phyloP scores from a whole-genome alignment of 1,140 invertebrate genomes.

The Zaprionus ghesquierei region DNA sequence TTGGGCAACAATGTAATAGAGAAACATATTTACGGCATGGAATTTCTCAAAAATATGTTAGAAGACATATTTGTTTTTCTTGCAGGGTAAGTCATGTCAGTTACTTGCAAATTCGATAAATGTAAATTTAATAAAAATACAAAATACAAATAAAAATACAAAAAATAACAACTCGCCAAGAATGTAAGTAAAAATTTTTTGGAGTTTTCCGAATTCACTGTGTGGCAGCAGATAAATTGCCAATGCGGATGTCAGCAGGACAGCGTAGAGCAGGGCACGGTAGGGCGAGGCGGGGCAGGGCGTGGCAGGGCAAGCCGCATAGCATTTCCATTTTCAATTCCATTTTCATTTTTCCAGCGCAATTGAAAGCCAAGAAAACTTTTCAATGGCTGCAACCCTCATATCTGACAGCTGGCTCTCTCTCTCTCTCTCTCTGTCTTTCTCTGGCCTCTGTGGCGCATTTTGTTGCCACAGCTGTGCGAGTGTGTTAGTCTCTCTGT shows the following conservation, averaged over 20 bases:
- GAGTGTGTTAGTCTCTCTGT: slow-evolving; percentile 51
- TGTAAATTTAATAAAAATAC: slow-evolving; percentile 1
- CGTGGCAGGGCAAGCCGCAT: not conserved
- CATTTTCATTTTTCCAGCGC: slow-evolving; percentile 4
- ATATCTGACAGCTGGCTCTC: slow-evolving; percentile 38
- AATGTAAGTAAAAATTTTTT: slow-evolving; percentile 15
- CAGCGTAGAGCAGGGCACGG: not conserved
- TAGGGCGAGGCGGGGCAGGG: not conserved
- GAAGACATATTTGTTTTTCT: not conserved
- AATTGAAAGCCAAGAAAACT: slow-evolving; percentile 60
- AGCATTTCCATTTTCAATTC: not conserved
- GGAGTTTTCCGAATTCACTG: slow-evolving; percentile 6
- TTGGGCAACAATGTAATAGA: not conserved
- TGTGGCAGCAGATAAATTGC: slow-evolving; percentile 36
- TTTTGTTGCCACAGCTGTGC: slow-evolving; percentile 35
- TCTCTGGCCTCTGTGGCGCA: slow-evolving; percentile 8
- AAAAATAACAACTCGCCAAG: not conserved
- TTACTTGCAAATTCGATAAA: slow-evolving; percentile 9
- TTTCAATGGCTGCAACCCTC: slow-evolving; percentile 55
- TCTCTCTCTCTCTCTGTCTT: too few species aligned
- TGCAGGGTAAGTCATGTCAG: not conserved
- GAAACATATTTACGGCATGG: not conserved
- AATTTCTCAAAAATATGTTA: not conserved
- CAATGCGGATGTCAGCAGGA: slow-evolving; percentile 30
- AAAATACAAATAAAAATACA: not conserved